A percentile compares a stretch with the other conserved stretches of the same genome.
phyloP scores from a whole-genome alignment of 2,888 invertebrate genomes.

The Lepas anatifera region DNA sequence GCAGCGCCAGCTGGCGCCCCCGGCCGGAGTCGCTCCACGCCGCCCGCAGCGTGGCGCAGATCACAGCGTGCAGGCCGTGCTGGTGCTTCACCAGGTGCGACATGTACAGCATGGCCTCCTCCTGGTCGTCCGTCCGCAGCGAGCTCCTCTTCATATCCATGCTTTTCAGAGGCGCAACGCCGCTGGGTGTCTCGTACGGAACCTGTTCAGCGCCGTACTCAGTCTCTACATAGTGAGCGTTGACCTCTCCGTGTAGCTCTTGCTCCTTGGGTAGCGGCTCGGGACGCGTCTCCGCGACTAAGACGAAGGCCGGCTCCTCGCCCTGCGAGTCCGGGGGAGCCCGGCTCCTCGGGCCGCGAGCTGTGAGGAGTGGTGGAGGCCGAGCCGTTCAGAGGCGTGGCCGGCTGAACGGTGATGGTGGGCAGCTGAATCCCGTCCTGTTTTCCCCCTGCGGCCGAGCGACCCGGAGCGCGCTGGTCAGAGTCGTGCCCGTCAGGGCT shows the following conservation, averaged over 20 bases:
- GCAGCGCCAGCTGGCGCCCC: background rate
- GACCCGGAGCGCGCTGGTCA: too few relatives aligned
- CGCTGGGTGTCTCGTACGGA: background rate
- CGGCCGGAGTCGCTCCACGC: background rate
- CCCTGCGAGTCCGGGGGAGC: background rate
- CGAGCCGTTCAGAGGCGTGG: conserved; percentile 18
- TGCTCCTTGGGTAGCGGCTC: background rate
- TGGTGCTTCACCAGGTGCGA: background rate
- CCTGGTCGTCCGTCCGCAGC: background rate
- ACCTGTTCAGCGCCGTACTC: background rate
- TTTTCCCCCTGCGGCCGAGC: too few relatives aligned
- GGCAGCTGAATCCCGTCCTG: too few relatives aligned
- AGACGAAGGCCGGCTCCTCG: too few relatives aligned
- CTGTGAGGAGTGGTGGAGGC: conserved; percentile 15
- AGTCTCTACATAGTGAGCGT: background rate
- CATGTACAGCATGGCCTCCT: background rate
- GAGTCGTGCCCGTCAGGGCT: too few relatives aligned
- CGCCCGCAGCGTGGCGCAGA: background rate
- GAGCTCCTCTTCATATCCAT: too few relatives aligned
- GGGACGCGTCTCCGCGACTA: background rate
- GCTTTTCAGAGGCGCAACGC: too few relatives aligned
- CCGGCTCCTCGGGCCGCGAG: background rate
- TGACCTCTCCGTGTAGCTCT: too few relatives aligned
- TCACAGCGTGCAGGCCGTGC: background rate
- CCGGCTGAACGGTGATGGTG: conserved; percentile 19